phyloP scores from a whole-genome alignment of 2,888 invertebrate species.

The Celastrina argiolus region DNA sequence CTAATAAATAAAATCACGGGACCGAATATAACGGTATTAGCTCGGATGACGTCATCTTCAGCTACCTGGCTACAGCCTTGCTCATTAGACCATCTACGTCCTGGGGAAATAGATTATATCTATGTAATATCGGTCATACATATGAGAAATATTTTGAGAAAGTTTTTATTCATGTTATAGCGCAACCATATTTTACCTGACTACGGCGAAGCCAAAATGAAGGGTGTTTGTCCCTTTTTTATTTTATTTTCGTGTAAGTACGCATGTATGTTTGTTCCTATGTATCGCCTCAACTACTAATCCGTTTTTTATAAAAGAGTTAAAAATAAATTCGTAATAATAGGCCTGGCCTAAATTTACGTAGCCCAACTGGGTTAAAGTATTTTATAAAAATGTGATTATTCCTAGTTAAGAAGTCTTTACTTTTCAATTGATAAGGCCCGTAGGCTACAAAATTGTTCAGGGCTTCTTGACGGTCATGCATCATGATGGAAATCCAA shows the following conservation, averaged over 20 bases:
- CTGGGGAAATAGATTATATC: background rate
- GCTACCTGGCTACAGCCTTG: conserved; percentile 7
- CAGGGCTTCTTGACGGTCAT: background rate
- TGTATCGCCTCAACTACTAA: too few species aligned
- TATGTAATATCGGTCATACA: background rate
- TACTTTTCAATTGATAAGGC: background rate
- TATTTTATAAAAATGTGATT: too few species aligned
- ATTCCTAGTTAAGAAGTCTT: background rate
- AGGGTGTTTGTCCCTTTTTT: too few species aligned
- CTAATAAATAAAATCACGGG: conserved; percentile 18
- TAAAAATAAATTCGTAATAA: too few species aligned
- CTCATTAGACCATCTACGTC: background rate
- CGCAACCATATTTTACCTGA: background rate
- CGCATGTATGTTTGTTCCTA: too few species aligned
- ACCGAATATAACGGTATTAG: conserved; percentile 19
- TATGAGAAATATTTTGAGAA: background rate
- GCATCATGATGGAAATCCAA: background rate
- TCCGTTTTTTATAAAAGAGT: too few species aligned
- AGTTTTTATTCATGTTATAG: background rate
- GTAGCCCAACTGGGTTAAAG: too few species aligned
- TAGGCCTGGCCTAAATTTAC: too few species aligned
- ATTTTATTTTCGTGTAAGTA: too few species aligned
- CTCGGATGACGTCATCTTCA: conserved; percentile 3
- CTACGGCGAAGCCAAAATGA: too few species aligned
- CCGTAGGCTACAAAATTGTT: background rate